These are phyloP conservation scores for Amblyjoppa proteus DNA, from an alignment of 2,888 invertebrate genomes.

Conservation along the genomic window DNA sequence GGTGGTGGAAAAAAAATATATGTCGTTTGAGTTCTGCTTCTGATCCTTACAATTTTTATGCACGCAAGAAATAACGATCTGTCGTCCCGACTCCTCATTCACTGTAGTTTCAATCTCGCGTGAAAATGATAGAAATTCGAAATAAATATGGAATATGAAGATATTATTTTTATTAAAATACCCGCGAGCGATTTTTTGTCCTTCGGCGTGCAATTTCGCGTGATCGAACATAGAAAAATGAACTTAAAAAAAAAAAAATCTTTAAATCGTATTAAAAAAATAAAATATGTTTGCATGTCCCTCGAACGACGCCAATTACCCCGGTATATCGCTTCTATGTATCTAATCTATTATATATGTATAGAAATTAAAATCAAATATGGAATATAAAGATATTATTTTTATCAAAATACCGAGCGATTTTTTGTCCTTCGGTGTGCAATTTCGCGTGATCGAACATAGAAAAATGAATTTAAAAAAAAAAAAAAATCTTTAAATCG, in stretches of 20 bases:
- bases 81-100: too few species aligned
- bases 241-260: background rate
- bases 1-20: too few species aligned
- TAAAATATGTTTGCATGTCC: background rate
- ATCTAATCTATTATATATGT: background rate
- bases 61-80: too few species aligned
- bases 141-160: background rate
- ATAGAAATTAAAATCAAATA: background rate
- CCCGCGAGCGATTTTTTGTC: background rate
- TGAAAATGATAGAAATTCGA: background rate
- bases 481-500: background rate
- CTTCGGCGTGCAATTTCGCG: too few species aligned
- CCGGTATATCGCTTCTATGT: background rate
- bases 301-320: background rate
- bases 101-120: background rate
- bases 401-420: background rate
- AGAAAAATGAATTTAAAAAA: background rate
- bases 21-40: too few species aligned
- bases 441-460: too few species aligned
- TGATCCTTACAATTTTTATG: too few species aligned
- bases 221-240: too few species aligned
- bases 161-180: background rate
- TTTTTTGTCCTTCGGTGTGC: too few species aligned
- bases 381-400: background rate
- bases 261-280: background rate